These are phyloP conservation scores for Ceryle rudis DNA, from an alignment of 2,797 vertebrate genomes.

Conservation along the genomic window DNA sequence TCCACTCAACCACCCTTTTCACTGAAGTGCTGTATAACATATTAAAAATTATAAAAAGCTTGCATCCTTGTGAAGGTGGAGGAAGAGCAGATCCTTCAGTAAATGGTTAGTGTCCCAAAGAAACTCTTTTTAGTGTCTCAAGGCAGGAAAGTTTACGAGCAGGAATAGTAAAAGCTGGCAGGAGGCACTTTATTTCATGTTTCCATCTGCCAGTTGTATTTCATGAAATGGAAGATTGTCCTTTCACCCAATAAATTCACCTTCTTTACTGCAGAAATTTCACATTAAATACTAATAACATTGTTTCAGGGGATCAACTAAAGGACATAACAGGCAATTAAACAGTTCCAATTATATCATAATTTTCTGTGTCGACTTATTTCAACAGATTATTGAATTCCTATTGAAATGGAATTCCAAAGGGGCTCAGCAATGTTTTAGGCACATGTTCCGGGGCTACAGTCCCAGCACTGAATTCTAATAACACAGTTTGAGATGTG, in stretches of 20 bases:
- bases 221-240: constrained; percentile 28
- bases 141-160: constrained; percentile 5
- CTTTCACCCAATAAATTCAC: constrained; percentile 62
- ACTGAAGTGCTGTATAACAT: not conserved
- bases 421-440: constrained; percentile 41
- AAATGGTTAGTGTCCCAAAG: constrained; percentile 16
- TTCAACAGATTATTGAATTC: constrained; percentile 53
- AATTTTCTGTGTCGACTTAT: constrained; percentile 43
- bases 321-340: constrained; percentile 50
- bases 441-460: constrained; percentile 36
- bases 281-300: constrained; percentile 53
- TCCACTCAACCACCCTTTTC: not conserved
- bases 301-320: constrained; percentile 50
- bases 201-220: constrained; percentile 56
- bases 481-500: not conserved
- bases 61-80: not conserved
- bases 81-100: constrained; percentile 1
- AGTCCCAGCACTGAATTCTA: constrained; percentile 18
- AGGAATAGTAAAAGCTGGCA: constrained; percentile 46
- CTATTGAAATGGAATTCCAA: not conserved
- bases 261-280: constrained; percentile 45
- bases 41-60: not conserved
- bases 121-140: constrained; percentile 35
- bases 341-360: constrained; percentile 24
- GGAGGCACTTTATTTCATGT: constrained; percentile 45